Base-by-base conservation (phyloP, 1,140 invertebrate species). In the Meloidogyne floridensis region DNA sequence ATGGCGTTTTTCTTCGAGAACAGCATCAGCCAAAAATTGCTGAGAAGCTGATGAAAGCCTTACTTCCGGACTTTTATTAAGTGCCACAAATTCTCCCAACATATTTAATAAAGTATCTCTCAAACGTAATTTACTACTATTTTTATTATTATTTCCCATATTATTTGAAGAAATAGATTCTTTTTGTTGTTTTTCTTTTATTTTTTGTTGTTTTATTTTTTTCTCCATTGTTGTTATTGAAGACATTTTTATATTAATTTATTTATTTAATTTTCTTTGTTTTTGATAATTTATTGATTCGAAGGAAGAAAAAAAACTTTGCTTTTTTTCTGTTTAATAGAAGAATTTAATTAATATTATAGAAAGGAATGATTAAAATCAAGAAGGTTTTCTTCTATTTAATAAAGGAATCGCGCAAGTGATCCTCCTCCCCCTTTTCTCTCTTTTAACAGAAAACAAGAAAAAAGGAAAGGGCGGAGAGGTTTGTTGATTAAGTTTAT, bases 21-120 rank as follows among this genome's bases (percentile, higher is more conserved):
- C 75, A 9, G 83, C 83, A 20, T 84, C 77, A 59, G 77, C 83
- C 32, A 84, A 75, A 72, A 59, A 84, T 43, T 85, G 82, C 11
- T 84, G 70, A 15, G 83, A 84, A 47, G 76, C 53, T 65, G 59
- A 53, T 18, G 56, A 59, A 32, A 84, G 83, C n/a, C 75, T 73
- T n/a, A 78, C 86, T 43, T 84, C 83, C n/a, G 83, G 83, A 20
- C 54, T 84, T 74, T 85, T 86, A 54, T 86, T 86, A 20, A 84
- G 65, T 18, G 84, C 83, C 8, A 84, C 83, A 81, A 84, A 84
- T 78, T 84, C 83, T 6, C 83, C 83, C 13, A 84, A 59, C 83
- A 83, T 84, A 69, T 84, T 84, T 54, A 84, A 51, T 47, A 84
- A 72, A 42, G 83, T 69, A 54, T 84, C 83, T 51, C 83, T 83